Evolutionary conservation across 2,888 invertebrate genomes (phyloP).

Genomic region (Sialis fuliginosa): DNA sequence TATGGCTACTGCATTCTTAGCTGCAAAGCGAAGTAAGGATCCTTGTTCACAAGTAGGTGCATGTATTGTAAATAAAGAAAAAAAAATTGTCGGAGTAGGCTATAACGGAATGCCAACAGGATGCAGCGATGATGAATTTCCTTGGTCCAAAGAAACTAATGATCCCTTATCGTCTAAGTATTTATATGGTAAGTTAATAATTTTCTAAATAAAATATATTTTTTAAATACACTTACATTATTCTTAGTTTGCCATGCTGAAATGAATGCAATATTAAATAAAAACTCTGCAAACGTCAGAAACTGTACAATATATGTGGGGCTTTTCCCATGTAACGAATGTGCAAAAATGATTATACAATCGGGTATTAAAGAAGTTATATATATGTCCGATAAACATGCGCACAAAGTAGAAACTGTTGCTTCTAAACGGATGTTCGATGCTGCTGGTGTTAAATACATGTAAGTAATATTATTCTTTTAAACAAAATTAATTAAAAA

Average conservation of each 20-base stretch:
- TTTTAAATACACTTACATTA: slow-evolving; percentile 4
- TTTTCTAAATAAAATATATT: too few relatives aligned
- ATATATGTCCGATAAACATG: slow-evolving; percentile 71
- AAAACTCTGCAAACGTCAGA: slow-evolving; percentile 58
- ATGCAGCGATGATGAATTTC: slow-evolving; percentile 74
- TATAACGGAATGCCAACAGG: slow-evolving; percentile 95
- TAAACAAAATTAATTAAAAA: neutral
- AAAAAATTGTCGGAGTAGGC: slow-evolving; percentile 81
- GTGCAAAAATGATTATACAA: slow-evolving; percentile 93
- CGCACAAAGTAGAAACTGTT: slow-evolving; percentile 40
- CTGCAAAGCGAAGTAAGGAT: slow-evolving; percentile 89
- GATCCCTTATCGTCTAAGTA: slow-evolving; percentile 57
- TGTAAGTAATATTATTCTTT: slow-evolving; percentile 24
- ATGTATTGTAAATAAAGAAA: slow-evolving; percentile 74
- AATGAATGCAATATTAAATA: slow-evolving; percentile 91
- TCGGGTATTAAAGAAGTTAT: slow-evolving; percentile 65
- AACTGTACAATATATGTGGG: slow-evolving; percentile 75
- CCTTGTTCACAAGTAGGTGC: slow-evolving; percentile 88
- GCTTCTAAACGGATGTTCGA: slow-evolving; percentile 74
- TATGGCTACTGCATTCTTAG: slow-evolving; percentile 82
- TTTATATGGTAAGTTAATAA: slow-evolving; percentile 50
- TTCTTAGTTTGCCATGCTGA: slow-evolving; percentile 91
- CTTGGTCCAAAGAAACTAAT: slow-evolving; percentile 60
- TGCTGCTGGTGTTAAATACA: slow-evolving; percentile 51
- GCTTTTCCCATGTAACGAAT: slow-evolving; percentile 93